phyloP scores from a whole-genome alignment of 2,113 vertebrate species.

The Donacobius atricapilla region DNA sequence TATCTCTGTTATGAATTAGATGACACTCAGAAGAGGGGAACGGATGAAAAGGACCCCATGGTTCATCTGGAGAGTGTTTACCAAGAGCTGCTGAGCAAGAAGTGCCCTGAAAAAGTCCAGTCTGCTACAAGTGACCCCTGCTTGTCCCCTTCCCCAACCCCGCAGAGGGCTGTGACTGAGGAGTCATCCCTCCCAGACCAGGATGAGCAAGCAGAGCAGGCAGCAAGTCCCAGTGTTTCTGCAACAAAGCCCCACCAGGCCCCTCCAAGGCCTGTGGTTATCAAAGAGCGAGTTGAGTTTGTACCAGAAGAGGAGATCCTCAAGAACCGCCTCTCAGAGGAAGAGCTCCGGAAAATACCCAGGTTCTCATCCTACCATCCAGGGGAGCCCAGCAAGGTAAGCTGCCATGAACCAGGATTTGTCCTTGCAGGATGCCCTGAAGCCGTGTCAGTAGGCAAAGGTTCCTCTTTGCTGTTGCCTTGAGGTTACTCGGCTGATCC shows the following conservation, averaged over 20 bases:
- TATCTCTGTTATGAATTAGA: conserved; percentile 67
- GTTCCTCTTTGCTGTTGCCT: background rate
- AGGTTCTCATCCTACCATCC: conserved; percentile 86
- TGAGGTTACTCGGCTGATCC: background rate
- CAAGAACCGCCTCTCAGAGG: conserved; percentile 81
- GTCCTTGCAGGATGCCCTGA: background rate
- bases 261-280: conserved; percentile 54
- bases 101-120: conserved; percentile 46
- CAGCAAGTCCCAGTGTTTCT: conserved; percentile 57
- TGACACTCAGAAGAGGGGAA: conserved; percentile 66
- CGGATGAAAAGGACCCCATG: conserved; percentile 70
- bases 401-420: background rate
- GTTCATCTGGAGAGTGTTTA: conserved; percentile 75
- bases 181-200: background rate
- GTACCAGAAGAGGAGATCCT: conserved; percentile 85
- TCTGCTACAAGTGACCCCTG: conserved; percentile 36
- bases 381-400: conserved; percentile 85
- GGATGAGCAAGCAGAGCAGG: conserved; percentile 24
- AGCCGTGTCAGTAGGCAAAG: background rate
- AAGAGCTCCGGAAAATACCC: conserved; percentile 81
- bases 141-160: conserved; percentile 7
- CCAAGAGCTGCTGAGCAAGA: conserved; percentile 70
- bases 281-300: conserved; percentile 78
- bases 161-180: background rate
- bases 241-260: conserved; percentile 61